Percentiles rank a stretch among this genome's conserved stretches.
Conservation (phyloP, 1,140 invertebrate species). For the Drosophila baimaii region DNA sequence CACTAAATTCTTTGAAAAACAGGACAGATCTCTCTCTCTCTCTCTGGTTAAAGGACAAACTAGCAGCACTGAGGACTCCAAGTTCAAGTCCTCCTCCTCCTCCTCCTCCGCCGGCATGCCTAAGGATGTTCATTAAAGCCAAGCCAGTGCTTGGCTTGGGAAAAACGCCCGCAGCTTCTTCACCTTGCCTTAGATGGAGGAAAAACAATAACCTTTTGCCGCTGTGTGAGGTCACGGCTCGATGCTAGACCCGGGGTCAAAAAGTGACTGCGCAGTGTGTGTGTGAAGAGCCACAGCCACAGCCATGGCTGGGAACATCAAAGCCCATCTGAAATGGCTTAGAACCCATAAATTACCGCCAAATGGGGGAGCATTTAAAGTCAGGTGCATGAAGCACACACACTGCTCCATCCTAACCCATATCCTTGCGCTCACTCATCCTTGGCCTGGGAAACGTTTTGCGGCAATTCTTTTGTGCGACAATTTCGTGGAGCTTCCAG, state of each 20-base stretch:
- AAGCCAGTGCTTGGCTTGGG: not conserved
- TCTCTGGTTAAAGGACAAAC: too few relatives aligned
- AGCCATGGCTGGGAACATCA: constrained; percentile 29
- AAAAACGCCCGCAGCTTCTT: constrained; percentile 12
- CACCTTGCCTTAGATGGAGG: not conserved
- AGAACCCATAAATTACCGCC: constrained; percentile 36
- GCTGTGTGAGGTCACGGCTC: constrained; percentile 17
- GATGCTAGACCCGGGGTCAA: constrained; percentile 23
- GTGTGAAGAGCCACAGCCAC: too few relatives aligned
- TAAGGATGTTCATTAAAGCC: constrained; percentile 15
- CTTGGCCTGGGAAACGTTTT: not conserved
- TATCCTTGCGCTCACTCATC: constrained; percentile 1
- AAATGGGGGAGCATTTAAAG: constrained; percentile 28
- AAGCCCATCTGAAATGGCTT: constrained; percentile 25
- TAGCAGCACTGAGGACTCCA: not conserved
- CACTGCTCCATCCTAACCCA: too few relatives aligned
- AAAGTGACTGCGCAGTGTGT: constrained; percentile 15
- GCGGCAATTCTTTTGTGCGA: constrained; percentile 9
- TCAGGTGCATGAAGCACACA: not conserved
- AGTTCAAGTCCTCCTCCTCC: not conserved
- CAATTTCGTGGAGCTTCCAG: too few relatives aligned
- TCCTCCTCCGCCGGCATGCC: not conserved
- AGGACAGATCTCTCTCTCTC: too few relatives aligned
- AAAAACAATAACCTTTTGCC: constrained; percentile 12
- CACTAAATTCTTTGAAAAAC: too few relatives aligned